Base-by-base conservation (phyloP, 1,140 invertebrate species). In the Drosophila persimilis region DNA sequence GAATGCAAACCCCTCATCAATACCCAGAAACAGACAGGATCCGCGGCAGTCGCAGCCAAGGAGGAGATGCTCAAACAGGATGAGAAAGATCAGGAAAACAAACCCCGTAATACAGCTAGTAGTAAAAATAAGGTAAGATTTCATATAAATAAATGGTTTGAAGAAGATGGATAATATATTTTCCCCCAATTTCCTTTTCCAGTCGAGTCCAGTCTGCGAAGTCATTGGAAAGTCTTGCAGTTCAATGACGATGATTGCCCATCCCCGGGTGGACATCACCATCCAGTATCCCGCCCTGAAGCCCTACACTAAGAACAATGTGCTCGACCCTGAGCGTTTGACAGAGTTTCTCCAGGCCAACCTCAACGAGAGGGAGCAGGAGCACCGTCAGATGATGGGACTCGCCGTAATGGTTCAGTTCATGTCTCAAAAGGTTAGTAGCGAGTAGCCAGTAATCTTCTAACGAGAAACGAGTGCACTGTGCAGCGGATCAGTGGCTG, bases 351-450 rank as follows among this genome's bases (percentile, higher is more conserved):
- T 86, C 46, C 59, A 81, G 48, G 52, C 61, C 15, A 74, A 51
- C 22, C 52, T 50, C 20, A 26, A 54, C 1, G 58, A 71, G 44
- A 44, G 76, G 47, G 29, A 47, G 35, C 52, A 81, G 45, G 54
- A 58, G 47, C 64, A 81, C 3, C 55, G 70, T 6, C 65, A 88
- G 46, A 13, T 77, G 3, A 15, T 72, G 62, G 81, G 83, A 56
- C 70, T 86, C 44, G 65, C 83, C 45, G 64, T 86, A 45, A 65
- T 81, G 41, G 83, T 86, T 35, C 81, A 86, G 51, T 71, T 61
- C 53, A 75, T 86, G 78, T 67, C 65, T 45, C 53, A 81, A 56
- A 62, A 86, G 83, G 81, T 86, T 3, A 22, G 11, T 26, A 57
- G 9, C 52, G 60, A 57, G 59, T 45, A 43, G 7, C 13, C 0